Conservation (phyloP, 2,888 invertebrate species). For the Cyaniris semiargus region DNA sequence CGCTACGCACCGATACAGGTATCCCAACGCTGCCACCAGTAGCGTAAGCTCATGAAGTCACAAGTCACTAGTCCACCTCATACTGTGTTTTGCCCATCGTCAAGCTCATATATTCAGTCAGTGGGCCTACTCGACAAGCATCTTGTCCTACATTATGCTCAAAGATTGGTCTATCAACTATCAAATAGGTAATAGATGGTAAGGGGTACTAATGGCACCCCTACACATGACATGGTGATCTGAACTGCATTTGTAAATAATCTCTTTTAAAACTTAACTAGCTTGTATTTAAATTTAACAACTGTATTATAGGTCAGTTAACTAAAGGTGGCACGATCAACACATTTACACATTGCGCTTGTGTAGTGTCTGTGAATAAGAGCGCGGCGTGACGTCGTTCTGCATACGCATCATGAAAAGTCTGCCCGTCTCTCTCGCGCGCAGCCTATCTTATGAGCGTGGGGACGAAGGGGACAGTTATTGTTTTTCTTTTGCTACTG, state of each 20-base stretch:
- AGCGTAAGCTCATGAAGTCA: constrained; percentile 59
- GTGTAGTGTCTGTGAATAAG: too few species aligned
- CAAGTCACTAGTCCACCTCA: constrained; percentile 60
- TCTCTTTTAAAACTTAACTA: background rate
- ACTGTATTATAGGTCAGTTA: too few species aligned
- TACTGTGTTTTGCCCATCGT: constrained; percentile 41
- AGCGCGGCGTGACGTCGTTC: too few species aligned
- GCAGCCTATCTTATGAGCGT: too few species aligned
- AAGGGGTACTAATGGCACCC: background rate
- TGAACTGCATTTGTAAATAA: background rate
- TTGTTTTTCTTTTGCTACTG: too few species aligned
- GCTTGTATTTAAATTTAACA: background rate
- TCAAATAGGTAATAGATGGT: background rate
- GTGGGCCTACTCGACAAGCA: background rate
- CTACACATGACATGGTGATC: background rate
- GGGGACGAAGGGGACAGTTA: too few species aligned
- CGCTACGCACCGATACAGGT: constrained; percentile 69
- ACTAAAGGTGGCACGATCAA: too few species aligned
- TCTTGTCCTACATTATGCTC: background rate
- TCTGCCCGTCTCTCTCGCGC: too few species aligned
- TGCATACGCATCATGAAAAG: too few species aligned
- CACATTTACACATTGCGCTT: too few species aligned
- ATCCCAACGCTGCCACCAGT: constrained; percentile 68
- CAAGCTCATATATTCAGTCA: background rate
- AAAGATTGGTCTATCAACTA: background rate